Evolutionary conservation across 2,113 vertebrate species (phyloP), one percentile per base, ranked within the genome.

Genomic region (Ophthalmolycus amberensis): DNA sequence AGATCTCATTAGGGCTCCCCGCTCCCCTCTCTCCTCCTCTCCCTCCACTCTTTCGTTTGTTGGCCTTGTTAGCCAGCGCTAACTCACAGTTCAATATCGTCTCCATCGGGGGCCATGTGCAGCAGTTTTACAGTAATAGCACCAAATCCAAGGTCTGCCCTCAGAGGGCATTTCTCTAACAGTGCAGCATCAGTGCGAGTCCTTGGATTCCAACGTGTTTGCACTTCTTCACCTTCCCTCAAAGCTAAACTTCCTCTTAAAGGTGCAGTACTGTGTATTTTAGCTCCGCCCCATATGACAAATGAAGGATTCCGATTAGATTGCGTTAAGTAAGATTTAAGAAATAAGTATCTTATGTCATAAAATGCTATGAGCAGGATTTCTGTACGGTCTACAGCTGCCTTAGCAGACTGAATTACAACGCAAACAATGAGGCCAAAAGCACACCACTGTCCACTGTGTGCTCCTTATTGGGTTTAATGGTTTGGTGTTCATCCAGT

Each of bases 1-100:
- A 27, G 37, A 66, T 66, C 40, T 82, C 64, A 86, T 83, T 74
- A 85, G 56, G 75, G 46, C 60, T 72, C 54, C 65, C 59, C 6
- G 8, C 77, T 1, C 15, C 22, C 56, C 20, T 22, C 37, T 32
- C 48, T 25, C 32, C 15, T 3, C 29, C 9, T 18, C 44, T 18
- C 40, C 9, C 48, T 75, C 59, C 5, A 12, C 42, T 56, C 52
- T 34, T 54, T 4, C 32, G 40, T 71, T 77, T 77, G 71, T 77
- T 82, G 48, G 86, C 20, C 72, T 87, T 48, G 76, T 92, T 86
- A 89, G 77, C 44, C 18, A 7, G 16, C n/a, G 50, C 58, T 88
- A 84, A 80, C 59, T 34, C 59, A 7, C 16, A 52, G 40, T 63
- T 67, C 77, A 52, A 37, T 79, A 10, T 9, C 29, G 42, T 60